Evolutionary conservation across 2,113 vertebrate species (phyloP).

Genomic region (Chaenogobius annularis): DNA sequence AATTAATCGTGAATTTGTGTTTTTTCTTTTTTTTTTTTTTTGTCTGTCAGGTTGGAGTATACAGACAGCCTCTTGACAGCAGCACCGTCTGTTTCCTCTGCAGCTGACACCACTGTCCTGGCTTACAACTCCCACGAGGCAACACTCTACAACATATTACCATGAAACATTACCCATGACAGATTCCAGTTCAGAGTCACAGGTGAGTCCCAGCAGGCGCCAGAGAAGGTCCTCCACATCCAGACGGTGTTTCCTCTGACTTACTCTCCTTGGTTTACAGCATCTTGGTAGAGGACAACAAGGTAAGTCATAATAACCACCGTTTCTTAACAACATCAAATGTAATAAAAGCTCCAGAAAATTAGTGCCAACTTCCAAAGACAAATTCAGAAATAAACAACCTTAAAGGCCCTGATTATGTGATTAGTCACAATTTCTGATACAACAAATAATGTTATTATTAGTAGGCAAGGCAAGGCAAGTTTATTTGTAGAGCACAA

Average conservation of each 20-base stretch:
- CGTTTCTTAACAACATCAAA: too few relatives aligned
- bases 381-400: too few relatives aligned
- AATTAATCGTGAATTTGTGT: too few relatives aligned
- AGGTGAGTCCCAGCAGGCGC: constrained; percentile 6
- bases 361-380: too few relatives aligned
- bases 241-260: constrained; percentile 2
- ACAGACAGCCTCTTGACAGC: background rate
- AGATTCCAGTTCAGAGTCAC: too few relatives aligned
- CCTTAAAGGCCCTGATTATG: too few relatives aligned
- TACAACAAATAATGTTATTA: too few relatives aligned
- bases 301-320: constrained; percentile 29
- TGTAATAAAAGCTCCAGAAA: too few relatives aligned
- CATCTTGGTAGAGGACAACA: constrained; percentile 67
- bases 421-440: too few relatives aligned
- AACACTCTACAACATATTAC: background rate
- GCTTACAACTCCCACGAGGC: background rate
- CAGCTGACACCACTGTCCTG: constrained; percentile 1
- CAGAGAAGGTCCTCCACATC: background rate
- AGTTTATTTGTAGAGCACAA: too few relatives aligned
- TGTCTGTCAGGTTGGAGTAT: constrained; percentile 29
- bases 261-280: constrained; percentile 72
- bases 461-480: too few relatives aligned
- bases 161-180: constrained; percentile 27
- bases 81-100: background rate
- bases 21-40: background rate